These are phyloP conservation scores for Xylocampa areola DNA, from an alignment of 2,888 invertebrate genomes.

Conservation along the genomic window DNA sequence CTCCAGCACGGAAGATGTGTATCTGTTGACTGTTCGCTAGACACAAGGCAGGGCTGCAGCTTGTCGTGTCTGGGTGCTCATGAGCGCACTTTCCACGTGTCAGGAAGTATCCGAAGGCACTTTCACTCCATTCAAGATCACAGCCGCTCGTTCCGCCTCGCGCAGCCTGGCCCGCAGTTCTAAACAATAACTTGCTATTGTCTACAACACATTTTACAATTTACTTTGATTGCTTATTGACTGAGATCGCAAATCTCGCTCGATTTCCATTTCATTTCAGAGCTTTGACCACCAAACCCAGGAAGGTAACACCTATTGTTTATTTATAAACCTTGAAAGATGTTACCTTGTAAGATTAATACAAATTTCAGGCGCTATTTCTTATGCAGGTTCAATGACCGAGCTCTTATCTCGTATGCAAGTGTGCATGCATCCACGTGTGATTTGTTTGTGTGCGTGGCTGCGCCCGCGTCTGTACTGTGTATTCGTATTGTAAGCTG, in stretches of 20 bases:
- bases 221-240: conserved; percentile 58
- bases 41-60: conserved; percentile 56
- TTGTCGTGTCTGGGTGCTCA: conserved; percentile 66
- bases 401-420: conserved; percentile 79
- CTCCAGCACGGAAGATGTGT: conserved; percentile 73
- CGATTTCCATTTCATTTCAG: conserved; percentile 40
- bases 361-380: conserved; percentile 85
- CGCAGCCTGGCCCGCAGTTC: conserved; percentile 60
- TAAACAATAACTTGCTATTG: conserved; percentile 74
- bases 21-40: conserved; percentile 65
- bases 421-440: conserved; percentile 76
- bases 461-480: conserved; percentile 71
- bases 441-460: conserved; percentile 56
- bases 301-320: conserved; percentile 34
- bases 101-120: conserved; percentile 84
- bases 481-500: conserved; percentile 70
- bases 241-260: conserved; percentile 21
- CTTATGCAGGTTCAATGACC: conserved; percentile 80
- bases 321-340: conserved; percentile 47
- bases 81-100: conserved; percentile 83
- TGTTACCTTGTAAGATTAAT: conserved; percentile 64
- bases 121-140: conserved; percentile 89
- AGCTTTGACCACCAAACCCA: conserved; percentile 9
- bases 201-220: conserved; percentile 59
- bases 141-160: conserved; percentile 76